Evolutionary conservation across 2,888 invertebrate genomes (phyloP).

Genomic region (Zaprionus obscuricornis): DNA sequence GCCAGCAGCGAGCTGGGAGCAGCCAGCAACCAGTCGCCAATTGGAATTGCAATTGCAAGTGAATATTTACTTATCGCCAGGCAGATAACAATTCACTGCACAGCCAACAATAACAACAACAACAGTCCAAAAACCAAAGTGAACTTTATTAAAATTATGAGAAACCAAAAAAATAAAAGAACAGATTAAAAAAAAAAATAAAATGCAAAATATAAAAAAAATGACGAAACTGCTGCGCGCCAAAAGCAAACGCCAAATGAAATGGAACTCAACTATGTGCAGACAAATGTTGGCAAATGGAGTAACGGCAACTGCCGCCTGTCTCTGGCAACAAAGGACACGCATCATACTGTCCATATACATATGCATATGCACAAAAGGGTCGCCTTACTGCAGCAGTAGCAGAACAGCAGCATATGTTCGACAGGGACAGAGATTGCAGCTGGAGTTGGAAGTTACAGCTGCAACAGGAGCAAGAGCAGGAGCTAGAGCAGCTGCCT

Average conservation of each 20-base stretch:
- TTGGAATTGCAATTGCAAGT: constrained; percentile 53
- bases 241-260: constrained; percentile 65
- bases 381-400: constrained; percentile 19
- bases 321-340: constrained; percentile 67
- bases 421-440: too few relatives aligned
- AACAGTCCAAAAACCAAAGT: constrained; percentile 47
- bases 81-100: constrained; percentile 71
- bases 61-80: constrained; percentile 67
- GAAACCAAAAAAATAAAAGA: constrained; percentile 17
- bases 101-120: constrained; percentile 3
- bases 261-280: constrained; percentile 51
- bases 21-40: too few relatives aligned
- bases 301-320: constrained; percentile 13
- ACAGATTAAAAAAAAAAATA: neutral
- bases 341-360: constrained; percentile 25
- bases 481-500: constrained; percentile 20
- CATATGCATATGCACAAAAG: constrained; percentile 19
- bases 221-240: constrained; percentile 30
- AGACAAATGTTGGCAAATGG: constrained; percentile 6
- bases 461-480: neutral
- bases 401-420: too few relatives aligned
- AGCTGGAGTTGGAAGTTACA: neutral
- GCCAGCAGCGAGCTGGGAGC: too few relatives aligned
- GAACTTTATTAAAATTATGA: constrained; percentile 75
- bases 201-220: constrained; percentile 23